Base-by-base conservation (phyloP, 64 coral and sea anemone species). In the Dendrophyllia cribrosa region DNA sequence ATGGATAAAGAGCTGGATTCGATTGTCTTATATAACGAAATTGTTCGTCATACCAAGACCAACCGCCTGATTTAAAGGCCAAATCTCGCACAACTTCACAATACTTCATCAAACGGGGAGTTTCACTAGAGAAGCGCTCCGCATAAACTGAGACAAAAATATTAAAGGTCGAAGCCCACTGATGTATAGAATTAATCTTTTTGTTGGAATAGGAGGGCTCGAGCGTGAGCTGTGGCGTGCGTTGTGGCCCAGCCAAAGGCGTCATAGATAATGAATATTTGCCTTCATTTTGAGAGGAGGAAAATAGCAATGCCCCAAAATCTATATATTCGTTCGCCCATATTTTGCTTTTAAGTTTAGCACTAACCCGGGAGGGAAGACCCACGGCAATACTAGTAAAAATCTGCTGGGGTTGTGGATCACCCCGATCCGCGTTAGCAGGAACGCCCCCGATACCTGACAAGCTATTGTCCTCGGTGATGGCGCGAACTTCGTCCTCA, bases 131-230 rank as follows among this genome's bases (percentile, higher is more conserved):
- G 26, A 72, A 83, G 7, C 59, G 69, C 67, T 71, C 77, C 15
- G 48, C 56, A 46, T 74, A 82, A 73, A 91, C 70, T 4, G 78
- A 78, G 4, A 91, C 89, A 82, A 73, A 91, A 91, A 68, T 84
- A 19, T 83, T 66, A 58, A 91, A 91, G 10, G 78, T 66, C 4
- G 52, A 83, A 34, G 34, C 34, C 78, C 89, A 83, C 7, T 83
- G 48, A 17, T 50, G 21, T 9, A 84, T 73, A 34, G 43, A 53
- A 3, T 44, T 3, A 23, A 83, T 25, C 51, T 74, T 82, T 45
- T 70, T 91, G 9, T 44, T 16, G 15, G 50, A 6, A 3, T 84
- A 78, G 5, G 19, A 11, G 17, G 89, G 89, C 53, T 88, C 71
- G 4, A 76, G 59, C 5, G 71, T 76, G 14, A 88, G 45, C n/a